Evolutionary conservation across 2,797 vertebrate genomes (phyloP), one percentile per base, ranked within the genome.

Genomic region (Synanceia verrucosa): DNA sequence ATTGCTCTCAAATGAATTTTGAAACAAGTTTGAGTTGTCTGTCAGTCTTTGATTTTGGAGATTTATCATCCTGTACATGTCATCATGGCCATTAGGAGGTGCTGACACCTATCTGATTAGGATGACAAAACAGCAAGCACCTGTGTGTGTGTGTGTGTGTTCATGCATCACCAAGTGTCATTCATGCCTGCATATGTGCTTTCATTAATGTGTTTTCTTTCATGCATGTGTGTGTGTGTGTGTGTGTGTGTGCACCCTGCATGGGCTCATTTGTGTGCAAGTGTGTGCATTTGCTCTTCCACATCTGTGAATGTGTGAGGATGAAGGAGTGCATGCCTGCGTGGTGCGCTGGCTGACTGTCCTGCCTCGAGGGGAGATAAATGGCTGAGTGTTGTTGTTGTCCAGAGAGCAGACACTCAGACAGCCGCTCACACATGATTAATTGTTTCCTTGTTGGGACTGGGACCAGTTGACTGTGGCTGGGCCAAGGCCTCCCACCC

Each of bases 371-470:
- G 92, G 87, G 84, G 73, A 92, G 91, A 91, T 91, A 91, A 89
- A 90, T 85, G 85, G 79, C 83, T 83, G 91, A 93, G 87, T 89
- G 88, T 91, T 93, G 92, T 92, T 93, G 92, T 93, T 92, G 92
- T 93, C 93, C 93, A 91, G 90, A 90, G 85, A 90, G 91, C 90
- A 91, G 89, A 89, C 88, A 83, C 89, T 89, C 88, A 93, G 93
- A 94, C 94, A 94, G 89, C 87, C 85, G 74, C 91, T 94, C 92
- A 88, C 91, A 93, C 90, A 93, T 94, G 93, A 95, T 95, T 93
- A 94, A 94, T 94, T 92, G 93, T 94, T 94, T 94, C 93, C 93
- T 92, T 79, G 87, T 91, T 94, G 91, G 89, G 90, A 88, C 88
- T 81, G 88, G 86, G 85, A 90, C 88, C 87, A 88, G 87, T 91